These are phyloP conservation scores for Phocoena sinus DNA, from an alignment of 2,113 vertebrate genomes.

Conservation along the genomic window DNA sequence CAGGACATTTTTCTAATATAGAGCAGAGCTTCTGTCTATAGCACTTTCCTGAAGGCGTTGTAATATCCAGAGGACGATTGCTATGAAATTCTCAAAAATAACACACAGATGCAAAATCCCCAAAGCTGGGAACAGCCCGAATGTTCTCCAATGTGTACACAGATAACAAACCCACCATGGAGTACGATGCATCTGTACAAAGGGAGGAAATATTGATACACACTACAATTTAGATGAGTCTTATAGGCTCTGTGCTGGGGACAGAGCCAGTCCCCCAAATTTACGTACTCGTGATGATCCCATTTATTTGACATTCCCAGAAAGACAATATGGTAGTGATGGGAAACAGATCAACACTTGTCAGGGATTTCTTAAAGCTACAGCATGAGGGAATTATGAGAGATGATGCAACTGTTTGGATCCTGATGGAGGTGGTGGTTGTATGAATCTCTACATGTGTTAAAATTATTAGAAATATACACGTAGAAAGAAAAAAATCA, in stretches of 20 bases:
- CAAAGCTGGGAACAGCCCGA: background rate
- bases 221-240: no score
- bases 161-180: fast-evolving
- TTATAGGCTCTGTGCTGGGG: background rate
- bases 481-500: background rate
- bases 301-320: background rate
- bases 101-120: background rate
- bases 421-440: background rate
- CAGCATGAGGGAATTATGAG: fast-evolving
- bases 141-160: fast-evolving
- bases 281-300: background rate
- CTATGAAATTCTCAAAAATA: background rate
- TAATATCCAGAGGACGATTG: background rate
- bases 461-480: background rate
- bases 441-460: background rate
- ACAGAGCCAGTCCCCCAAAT: background rate
- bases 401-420: background rate
- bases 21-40: background rate
- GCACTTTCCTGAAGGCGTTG: background rate
- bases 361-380: background rate
- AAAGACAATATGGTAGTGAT: background rate
- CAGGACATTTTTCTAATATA: background rate
- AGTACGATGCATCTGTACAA: background rate
- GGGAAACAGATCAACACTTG: background rate
- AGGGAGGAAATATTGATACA: fast-evolving